These are phyloP conservation scores for Torymus tubicola DNA, from an alignment of 2,888 invertebrate species.

Conservation along the genomic window DNA sequence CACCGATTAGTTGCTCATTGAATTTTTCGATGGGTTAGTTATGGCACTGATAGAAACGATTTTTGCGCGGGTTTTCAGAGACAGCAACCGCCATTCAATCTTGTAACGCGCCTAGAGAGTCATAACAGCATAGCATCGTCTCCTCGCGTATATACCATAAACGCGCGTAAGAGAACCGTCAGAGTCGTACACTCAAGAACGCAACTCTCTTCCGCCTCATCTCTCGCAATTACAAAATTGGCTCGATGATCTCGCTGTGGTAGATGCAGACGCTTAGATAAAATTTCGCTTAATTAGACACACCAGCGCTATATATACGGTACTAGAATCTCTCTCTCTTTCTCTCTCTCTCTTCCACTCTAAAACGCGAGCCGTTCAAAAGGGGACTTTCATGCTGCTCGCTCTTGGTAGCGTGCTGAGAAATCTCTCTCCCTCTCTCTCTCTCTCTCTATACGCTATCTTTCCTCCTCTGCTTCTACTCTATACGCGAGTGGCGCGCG, in stretches of 20 bases:
- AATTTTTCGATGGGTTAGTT: too few species aligned
- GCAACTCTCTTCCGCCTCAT: background rate
- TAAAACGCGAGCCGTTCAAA: background rate
- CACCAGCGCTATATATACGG: background rate
- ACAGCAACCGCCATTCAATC: too few species aligned
- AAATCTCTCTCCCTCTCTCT: conserved; percentile 19
- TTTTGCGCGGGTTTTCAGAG: too few species aligned
- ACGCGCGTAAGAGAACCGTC: background rate
- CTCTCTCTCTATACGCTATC: background rate
- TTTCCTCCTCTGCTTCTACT: background rate
- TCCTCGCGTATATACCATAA: background rate
- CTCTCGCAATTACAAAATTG: conserved; percentile 45
- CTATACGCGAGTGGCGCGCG: conserved; percentile 47
- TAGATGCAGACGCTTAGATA: conserved; percentile 54
- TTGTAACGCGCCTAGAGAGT: too few species aligned
- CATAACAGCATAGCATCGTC: too few species aligned
- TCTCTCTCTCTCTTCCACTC: too few species aligned
- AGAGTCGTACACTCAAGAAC: background rate
- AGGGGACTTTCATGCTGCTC: conserved; percentile 21
- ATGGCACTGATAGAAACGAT: too few species aligned
- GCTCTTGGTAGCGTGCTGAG: background rate
- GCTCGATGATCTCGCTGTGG: conserved; percentile 8
- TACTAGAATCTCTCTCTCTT: conserved; percentile 2
- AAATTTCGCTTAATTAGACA: conserved; percentile 55
- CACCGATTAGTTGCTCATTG: too few species aligned